Conservation (phyloP, 2,797 vertebrate genomes). For the Mareca penelope region DNA sequence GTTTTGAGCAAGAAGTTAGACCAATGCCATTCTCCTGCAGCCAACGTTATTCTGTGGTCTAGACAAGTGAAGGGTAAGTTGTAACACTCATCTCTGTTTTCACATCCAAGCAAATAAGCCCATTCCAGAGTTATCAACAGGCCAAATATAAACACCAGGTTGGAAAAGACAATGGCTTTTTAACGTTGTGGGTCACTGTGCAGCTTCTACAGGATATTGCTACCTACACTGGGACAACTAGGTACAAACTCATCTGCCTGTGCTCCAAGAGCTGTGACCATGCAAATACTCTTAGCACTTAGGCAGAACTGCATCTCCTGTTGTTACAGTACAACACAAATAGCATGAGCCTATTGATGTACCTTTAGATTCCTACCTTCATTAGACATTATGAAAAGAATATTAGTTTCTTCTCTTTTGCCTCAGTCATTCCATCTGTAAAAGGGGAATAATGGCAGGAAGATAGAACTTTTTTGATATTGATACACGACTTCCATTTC, state of each 20-base stretch:
- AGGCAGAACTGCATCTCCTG: neutral
- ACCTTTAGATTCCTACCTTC: neutral
- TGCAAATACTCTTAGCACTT: neutral
- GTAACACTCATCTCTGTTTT: neutral
- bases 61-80: neutral
- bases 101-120: neutral
- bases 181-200: neutral
- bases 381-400: neutral
- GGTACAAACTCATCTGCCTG: neutral
- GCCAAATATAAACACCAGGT: neutral
- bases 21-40: neutral
- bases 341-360: neutral
- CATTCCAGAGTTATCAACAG: neutral
- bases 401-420: neutral
- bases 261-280: neutral
- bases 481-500: neutral
- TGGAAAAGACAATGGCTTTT: neutral
- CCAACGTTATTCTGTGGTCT: neutral
- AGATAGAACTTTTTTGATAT: neutral
- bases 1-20: neutral
- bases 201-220: neutral
- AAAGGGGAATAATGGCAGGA: neutral
- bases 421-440: neutral
- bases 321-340: neutral
- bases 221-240: neutral